Evolutionary conservation across 2,888 invertebrate genomes (phyloP), one percentile per base, ranked within the genome.

Genomic region (Pegoplata infirma): DNA sequence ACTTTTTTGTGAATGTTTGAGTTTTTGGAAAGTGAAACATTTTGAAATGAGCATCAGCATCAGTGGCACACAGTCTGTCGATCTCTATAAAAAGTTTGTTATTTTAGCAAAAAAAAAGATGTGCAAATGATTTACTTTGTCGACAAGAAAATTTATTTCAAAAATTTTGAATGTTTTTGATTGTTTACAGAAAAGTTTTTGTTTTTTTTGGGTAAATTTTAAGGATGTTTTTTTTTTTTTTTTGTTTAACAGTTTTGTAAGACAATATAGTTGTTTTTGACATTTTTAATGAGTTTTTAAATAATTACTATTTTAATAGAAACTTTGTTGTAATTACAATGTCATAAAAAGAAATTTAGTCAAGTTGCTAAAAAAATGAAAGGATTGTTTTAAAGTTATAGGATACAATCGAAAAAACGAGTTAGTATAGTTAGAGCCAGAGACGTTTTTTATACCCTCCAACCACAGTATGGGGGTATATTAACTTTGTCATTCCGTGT

Each of bases 231-330:
- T n/a, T n/a, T n/a, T n/a, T n/a, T 25, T 40, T 40, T 55, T 36
- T 25, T 36, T 55, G 32, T 21, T 10, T 25, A 56, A 51, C 25
- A 44, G 47, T 36, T 40, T 55, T 10, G 16, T 19, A 49, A 5
- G 51, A 51, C 51, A 25, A 58, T 53, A 46, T 61, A n/a, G 23
- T 21, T 49, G 75, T 56, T 75, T 75, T 61, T 68, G 75, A 63
- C 75, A 75, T 55, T 36, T 67, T 67, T 67, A 68, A 75, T 61
- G 28, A 63, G 56, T 56, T 63, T 67, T 49, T 17, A 67, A 68
- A 67, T 53, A 47, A 44, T 53, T 21, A 59, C 8, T 3, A 47
- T n/a, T 74, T 51, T 19, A n/a, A 7, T 8, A 25, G 8, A 59
- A 40, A 58, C 1, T 55, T 36, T 36, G 46, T 61, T 68, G 8